Conservation (phyloP, 2,797 vertebrate species). For the Microctenopoma stevenorrisi region DNA sequence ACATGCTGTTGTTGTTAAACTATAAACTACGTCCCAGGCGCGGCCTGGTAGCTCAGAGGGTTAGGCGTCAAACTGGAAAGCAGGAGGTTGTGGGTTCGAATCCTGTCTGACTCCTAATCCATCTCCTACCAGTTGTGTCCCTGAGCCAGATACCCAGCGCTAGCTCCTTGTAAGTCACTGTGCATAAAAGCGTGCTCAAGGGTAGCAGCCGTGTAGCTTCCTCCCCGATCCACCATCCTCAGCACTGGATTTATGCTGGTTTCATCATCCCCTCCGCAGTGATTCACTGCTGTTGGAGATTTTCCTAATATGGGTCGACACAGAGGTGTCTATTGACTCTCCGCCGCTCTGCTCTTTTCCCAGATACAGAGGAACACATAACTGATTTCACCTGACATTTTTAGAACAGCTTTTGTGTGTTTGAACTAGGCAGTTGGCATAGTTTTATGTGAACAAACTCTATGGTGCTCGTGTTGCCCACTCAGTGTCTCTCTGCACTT, state of each 20-base stretch:
- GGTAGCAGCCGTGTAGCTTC: constrained; percentile 10
- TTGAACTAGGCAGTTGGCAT: constrained; percentile 61
- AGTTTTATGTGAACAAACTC: constrained; percentile 54
- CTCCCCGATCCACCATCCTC: constrained; percentile 11
- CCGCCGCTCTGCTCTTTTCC: constrained; percentile 37
- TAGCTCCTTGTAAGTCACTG: no score
- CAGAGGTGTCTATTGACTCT: constrained; percentile 53
- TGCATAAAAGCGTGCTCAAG: not conserved
- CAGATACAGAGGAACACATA: constrained; percentile 34
- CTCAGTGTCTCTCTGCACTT: constrained; percentile 65
- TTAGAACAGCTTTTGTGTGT: constrained; percentile 51
- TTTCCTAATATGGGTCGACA: constrained; percentile 39
- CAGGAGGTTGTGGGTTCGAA: no score
- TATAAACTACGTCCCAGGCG: not conserved
- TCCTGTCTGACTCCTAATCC: no score
- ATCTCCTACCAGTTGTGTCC: no score
- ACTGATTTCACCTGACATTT: constrained; percentile 55
- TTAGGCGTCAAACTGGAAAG: no score
- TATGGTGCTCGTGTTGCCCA: constrained; percentile 60
- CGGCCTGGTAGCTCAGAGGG: no score
- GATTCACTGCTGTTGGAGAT: constrained; percentile 50
- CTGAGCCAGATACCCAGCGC: no score
- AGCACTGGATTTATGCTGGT: constrained; percentile 12
- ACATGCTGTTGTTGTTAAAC: not conserved
- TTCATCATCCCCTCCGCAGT: constrained; percentile 49